A percentile compares a stretch with the other conserved stretches of the same genome.
phyloP scores from a whole-genome alignment of 1,140 invertebrate genomes.

The Dreissena polymorpha region DNA sequence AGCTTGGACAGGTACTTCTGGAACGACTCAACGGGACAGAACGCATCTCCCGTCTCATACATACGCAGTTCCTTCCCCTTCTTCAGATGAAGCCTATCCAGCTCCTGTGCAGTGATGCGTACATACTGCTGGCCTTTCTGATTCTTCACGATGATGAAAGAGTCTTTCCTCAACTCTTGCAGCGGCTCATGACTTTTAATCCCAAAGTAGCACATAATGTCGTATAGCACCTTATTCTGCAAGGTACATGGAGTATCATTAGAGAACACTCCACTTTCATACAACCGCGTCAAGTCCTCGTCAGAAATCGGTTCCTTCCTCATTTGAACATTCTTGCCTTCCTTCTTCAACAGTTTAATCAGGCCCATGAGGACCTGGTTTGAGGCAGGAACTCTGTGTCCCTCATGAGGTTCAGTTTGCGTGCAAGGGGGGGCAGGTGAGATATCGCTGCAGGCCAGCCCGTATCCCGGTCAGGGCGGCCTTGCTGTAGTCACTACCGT shows the following conservation, averaged over 20 bases:
- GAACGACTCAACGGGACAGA: too few species aligned
- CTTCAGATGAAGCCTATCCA: not conserved
- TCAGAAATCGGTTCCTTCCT: slow-evolving; percentile 19
- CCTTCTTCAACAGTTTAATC: slow-evolving; percentile 22
- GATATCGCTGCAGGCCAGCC: slow-evolving; percentile 7
- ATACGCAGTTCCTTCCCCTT: slow-evolving; percentile 1
- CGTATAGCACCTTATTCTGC: slow-evolving; percentile 5
- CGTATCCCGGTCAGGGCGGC: slow-evolving; percentile 9
- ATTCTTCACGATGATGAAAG: slow-evolving; percentile 1
- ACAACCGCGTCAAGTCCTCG: not conserved
- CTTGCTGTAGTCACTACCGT: slow-evolving; percentile 15
- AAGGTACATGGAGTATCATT: not conserved
- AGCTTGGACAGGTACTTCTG: too few species aligned
- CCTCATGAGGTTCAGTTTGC: slow-evolving; percentile 13
- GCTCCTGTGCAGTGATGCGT: slow-evolving; percentile 4
- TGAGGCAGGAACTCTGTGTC: slow-evolving; percentile 26
- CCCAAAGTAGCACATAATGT: slow-evolving; percentile 10
- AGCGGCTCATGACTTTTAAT: not conserved
- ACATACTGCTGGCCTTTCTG: not conserved
- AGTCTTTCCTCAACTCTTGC: not conserved
- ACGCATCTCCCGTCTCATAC: too few species aligned
- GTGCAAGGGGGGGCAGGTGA: slow-evolving; percentile 10
- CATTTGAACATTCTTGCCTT: slow-evolving; percentile 17
- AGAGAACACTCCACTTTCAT: slow-evolving; percentile 17
- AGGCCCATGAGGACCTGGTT: slow-evolving; percentile 9